Evolutionary conservation across 2,888 invertebrate genomes (phyloP), one percentile per base, ranked within the genome.

Genomic region (Pemphredon lugubris): DNA sequence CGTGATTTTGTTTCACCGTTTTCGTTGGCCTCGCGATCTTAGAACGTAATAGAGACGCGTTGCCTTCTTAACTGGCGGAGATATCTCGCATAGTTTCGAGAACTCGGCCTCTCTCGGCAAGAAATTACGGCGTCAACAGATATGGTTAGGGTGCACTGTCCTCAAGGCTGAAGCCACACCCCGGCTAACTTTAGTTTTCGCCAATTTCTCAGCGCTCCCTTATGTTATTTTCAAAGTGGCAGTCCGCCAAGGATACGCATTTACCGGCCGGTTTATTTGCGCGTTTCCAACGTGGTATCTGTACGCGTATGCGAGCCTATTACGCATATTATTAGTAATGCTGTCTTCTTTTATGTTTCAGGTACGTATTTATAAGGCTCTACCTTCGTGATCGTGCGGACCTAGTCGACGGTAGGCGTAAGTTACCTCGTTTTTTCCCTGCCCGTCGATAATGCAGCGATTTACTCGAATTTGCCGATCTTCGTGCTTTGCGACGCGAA

Each of bases 171-270:
- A 71, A 54, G 13, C 66, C 73, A 72, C 74, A 74, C 69, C 66
- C 67, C 54, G 54, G 61, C 82, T 84, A 87, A 84, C 83, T 86
- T 84, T 86, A 87, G 83, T 82, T 55, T 67, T 75, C 79, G 78
- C 74, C 79, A 85, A 83, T 83, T 85, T 84, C 85, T 83, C 81
- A 76, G 67, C 75, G 77, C 75, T 74, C 77, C 76, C 75, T 77
- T 67, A 63, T 73, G 81, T 83, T 85, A 83, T 84, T 83, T 83
- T 59, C 66, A 66, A 57, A 75, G 61, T 79, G 83, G 79, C 81
- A 69, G 68, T 57, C 11, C 14, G 81, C 82, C 82, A 82, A 66
- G 65, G 69, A 75, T 73, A 73, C 73, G 78, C 68, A 67, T 72
- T 77, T 73, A 68, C 54, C 47, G 66, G 70, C 32, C 66, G 50